These are phyloP conservation scores for Lagocephalus sceleratus DNA, from an alignment of 2,797 vertebrate genomes.

Conservation along the genomic window DNA sequence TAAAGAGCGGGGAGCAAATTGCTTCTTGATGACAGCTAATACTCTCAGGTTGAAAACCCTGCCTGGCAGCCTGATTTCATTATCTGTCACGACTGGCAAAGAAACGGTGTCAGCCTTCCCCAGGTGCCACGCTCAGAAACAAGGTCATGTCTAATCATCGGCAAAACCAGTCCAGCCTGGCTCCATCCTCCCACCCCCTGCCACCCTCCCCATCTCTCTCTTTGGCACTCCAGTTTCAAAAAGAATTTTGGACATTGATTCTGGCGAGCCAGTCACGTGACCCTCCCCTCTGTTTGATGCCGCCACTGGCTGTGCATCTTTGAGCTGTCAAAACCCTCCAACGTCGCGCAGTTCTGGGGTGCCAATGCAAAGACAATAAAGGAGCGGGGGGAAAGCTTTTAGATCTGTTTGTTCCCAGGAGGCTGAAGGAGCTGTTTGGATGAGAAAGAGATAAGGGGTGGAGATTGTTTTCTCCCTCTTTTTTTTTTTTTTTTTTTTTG, in stretches of 20 bases:
- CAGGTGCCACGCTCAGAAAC: conserved; percentile 43
- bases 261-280: conserved; percentile 36
- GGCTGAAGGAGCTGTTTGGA: conserved; percentile 38
- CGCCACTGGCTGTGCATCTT: conserved; percentile 50
- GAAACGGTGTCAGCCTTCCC: conserved; percentile 46
- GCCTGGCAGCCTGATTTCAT: conserved; percentile 7
- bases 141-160: conserved; percentile 36
- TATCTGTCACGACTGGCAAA: conserved; percentile 23
- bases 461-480: neutral
- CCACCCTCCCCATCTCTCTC: conserved; percentile 23
- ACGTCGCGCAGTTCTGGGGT: conserved; percentile 61
- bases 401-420: conserved; percentile 53
- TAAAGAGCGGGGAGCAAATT: conserved; percentile 19
- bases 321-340: conserved; percentile 60
- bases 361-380: conserved; percentile 51
- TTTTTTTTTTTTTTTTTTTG: conserved; percentile 17
- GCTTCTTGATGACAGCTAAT: conserved; percentile 26
- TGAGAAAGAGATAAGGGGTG: conserved; percentile 27
- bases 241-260: conserved; percentile 28
- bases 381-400: conserved; percentile 31
- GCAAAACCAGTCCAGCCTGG: conserved; percentile 31
- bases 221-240: conserved; percentile 16
- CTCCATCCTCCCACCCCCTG: conserved; percentile 22
- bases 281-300: conserved; percentile 39
- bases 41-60: conserved; percentile 15